Percentiles rank a stretch among this genome's conserved stretches.
phyloP scores from a whole-genome alignment of 37 sponge, comb jelly and placozoan genomes.

The Eunapius fragilis region DNA sequence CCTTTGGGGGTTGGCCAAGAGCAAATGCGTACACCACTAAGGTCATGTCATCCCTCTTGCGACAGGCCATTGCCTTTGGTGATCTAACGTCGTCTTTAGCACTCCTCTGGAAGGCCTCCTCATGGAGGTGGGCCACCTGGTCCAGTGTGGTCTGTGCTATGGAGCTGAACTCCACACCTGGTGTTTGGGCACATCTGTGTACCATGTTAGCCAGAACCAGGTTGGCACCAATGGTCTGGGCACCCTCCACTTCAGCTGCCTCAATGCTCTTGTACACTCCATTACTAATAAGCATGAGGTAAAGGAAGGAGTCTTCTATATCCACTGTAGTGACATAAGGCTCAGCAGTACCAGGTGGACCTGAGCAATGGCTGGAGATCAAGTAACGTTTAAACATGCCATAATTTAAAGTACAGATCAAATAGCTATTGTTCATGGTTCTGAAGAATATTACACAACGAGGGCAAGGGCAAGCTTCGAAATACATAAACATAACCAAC shows the following conservation, averaged over 20 bases:
- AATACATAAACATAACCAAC: no score
- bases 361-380: constrained; percentile 37
- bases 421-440: no score
- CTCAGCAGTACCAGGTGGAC: constrained; percentile 53
- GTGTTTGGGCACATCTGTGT: background rate
- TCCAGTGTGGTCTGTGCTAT: constrained; percentile 49
- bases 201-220: constrained; percentile 31
- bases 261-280: constrained; percentile 88
- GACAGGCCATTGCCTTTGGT: constrained; percentile 44
- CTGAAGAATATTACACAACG: no score
- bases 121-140: constrained; percentile 42
- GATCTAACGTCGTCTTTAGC: constrained; percentile 33
- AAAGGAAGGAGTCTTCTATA: constrained; percentile 30
- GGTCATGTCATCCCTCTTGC: constrained; percentile 90
- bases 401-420: no score
- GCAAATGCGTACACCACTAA: constrained; percentile 56
- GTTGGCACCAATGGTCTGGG: constrained; percentile 34
- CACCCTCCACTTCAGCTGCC: constrained; percentile 3
- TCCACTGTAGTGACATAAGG: constrained; percentile 40
- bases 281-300: constrained; percentile 82
- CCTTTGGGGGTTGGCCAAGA: background rate
- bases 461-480: no score
- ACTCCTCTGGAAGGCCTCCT: constrained; percentile 16
- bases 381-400: no score
- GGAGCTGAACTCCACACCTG: background rate